Base-by-base conservation (phyloP, 2,888 invertebrate species). In the Habroteleia sp. region DNA sequence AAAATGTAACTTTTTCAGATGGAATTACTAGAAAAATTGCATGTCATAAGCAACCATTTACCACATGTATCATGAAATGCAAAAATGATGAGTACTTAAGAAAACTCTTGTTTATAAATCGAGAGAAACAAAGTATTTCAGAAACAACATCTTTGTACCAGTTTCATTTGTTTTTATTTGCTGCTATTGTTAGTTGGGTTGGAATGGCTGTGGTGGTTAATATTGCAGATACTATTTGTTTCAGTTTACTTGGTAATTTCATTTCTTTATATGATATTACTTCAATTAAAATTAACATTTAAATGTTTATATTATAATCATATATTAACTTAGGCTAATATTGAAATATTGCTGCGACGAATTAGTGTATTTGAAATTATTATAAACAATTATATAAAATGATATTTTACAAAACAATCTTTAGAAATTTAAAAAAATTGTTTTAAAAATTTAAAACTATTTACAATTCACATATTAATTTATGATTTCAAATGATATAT, bases 151-250 rank as follows among this genome's bases (percentile, higher is more conserved):
- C 85, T 88, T 89, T 89, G 0, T 86, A 91, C 77, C 92, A 94
- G 81, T 97, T 97, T 85, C 95, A 95, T 93, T 84, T 94, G 76
- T 95, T 97, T 83, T 92, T 96, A 77, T 81, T 92, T 14, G 89
- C 96, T 60, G 92, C 96, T 88, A 91, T 95, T n/a, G 81, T 94
- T 6, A 94, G 93, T 66, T 97, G 96, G 94, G 89, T 94, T 14
- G 94, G 94, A 1, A 95, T 96, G 91, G 94, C 96, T 0, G 94
- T 97, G 0, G 94, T 95, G 1, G 94, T 96, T 10, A 96, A 95
- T 76, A 92, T 97, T 56, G 94, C 94, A 0, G 97, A 98, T 90
- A 94, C 97, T 0, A 95, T 97, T 73, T 96, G 96, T 84, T 96
- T 97, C 87, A 93, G 94, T 82, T 90, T 95, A 48, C 90, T 97